These are phyloP conservation scores for Aculops lycopersici DNA, from an alignment of 1,140 invertebrate species.

Conservation along the genomic window DNA sequence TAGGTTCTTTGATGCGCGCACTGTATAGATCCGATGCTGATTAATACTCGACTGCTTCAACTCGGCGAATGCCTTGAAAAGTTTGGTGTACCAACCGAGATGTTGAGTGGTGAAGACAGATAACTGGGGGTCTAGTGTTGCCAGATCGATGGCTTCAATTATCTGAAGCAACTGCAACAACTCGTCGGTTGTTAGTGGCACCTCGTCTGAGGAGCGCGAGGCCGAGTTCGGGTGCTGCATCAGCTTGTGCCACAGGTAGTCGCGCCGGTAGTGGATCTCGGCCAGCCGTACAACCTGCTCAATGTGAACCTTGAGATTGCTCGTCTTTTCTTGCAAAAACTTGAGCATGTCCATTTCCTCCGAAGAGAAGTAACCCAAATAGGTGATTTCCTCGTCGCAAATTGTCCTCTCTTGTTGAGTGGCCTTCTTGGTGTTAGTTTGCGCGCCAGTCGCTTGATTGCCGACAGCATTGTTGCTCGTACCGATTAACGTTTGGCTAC, in stretches of 20 bases:
- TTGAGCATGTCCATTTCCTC: slow-evolving; percentile 37
- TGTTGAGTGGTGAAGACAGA: slow-evolving; percentile 26
- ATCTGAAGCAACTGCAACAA: slow-evolving; percentile 29
- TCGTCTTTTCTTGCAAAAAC: slow-evolving; percentile 27
- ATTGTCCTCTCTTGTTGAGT: slow-evolving; percentile 3
- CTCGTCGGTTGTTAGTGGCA: slow-evolving; percentile 18
- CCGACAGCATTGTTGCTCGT: too few relatives aligned
- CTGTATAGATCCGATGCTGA: background rate
- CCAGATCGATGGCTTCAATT: slow-evolving; percentile 23
- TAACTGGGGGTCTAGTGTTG: slow-evolving; percentile 25
- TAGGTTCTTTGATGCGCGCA: background rate
- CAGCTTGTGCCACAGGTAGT: slow-evolving; percentile 34
- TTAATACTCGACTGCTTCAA: slow-evolving; percentile 17
- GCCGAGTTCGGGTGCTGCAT: slow-evolving; percentile 16
- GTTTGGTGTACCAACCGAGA: slow-evolving; percentile 28
- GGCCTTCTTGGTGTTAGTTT: background rate
- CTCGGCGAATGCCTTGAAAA: slow-evolving; percentile 27
- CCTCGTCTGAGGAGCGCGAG: background rate
- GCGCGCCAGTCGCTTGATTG: too few relatives aligned
- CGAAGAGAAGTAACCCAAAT: slow-evolving; percentile 36
- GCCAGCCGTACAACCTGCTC: slow-evolving; percentile 28
- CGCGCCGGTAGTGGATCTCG: slow-evolving; percentile 31
- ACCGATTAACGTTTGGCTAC: too few relatives aligned
- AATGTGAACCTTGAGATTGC: slow-evolving; percentile 25
- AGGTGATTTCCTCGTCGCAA: slow-evolving; percentile 27